Evolutionary conservation across 1,140 invertebrate species (phyloP).

Genomic region (Monochamus saltuarius): DNA sequence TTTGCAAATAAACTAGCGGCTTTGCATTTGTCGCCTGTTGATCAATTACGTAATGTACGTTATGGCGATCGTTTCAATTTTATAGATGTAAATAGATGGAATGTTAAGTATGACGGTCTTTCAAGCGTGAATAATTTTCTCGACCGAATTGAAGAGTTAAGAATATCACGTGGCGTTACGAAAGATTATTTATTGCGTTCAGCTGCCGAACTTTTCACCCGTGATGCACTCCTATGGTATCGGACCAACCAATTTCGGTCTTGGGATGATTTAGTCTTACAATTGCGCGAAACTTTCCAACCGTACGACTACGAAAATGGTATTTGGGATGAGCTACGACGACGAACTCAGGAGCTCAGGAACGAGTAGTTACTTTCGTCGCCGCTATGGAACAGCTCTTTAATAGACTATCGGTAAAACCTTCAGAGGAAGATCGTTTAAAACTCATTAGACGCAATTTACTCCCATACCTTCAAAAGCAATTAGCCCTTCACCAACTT

Average conservation of each 20-base stretch:
- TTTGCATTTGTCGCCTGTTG: too few relatives aligned
- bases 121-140: conserved; percentile 18
- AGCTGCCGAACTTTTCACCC: conserved; percentile 19
- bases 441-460: too few relatives aligned
- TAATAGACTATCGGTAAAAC: too few relatives aligned
- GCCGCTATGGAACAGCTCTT: conserved; percentile 16
- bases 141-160: conserved; percentile 23
- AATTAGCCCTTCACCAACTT: too few relatives aligned
- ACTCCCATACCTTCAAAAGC: too few relatives aligned
- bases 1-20: too few relatives aligned
- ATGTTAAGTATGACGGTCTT: conserved; percentile 1
- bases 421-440: too few relatives aligned
- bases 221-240: conserved; percentile 15
- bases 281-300: conserved; percentile 4
- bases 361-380: not conserved
- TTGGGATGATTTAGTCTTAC: conserved; percentile 7
- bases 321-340: conserved; percentile 18
- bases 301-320: conserved; percentile 14
- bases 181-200: conserved; percentile 12
- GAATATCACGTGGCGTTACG: conserved; percentile 9
- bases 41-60: too few relatives aligned
- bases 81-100: conserved; percentile 10
- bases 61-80: too few relatives aligned
- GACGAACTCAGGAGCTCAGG: conserved; percentile 14
- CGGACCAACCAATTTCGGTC: conserved; percentile 14